phyloP scores from a whole-genome alignment of 2,113 vertebrate species.

The Aldabrachelys gigantea region DNA sequence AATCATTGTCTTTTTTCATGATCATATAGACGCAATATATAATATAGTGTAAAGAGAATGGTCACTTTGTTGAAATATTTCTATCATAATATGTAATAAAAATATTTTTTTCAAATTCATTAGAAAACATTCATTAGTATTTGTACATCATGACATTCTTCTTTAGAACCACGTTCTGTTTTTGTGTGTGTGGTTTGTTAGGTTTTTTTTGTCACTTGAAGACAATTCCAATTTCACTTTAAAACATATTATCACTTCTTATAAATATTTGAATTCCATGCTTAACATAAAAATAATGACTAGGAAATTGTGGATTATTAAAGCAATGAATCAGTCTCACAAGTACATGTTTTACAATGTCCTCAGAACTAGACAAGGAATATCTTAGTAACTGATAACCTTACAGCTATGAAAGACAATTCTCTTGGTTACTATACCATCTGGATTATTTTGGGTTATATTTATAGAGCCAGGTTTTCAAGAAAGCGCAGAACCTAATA shows the following conservation, averaged over 20 bases:
- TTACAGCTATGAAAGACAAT: neutral
- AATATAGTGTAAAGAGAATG: neutral
- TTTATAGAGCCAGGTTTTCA: neutral
- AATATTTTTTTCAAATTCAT: neutral
- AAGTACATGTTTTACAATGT: neutral
- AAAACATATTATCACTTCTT: neutral
- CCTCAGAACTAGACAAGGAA: neutral
- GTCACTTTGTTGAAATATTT: neutral
- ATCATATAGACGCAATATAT: neutral
- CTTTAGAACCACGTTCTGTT: neutral
- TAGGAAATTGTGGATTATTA: neutral
- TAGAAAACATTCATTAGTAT: fast-evolving
- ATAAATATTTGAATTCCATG: constrained; percentile 5
- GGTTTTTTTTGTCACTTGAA: neutral
- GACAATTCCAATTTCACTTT: neutral
- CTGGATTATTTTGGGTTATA: neutral
- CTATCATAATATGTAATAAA: neutral
- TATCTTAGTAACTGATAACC: neutral
- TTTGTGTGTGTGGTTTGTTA: neutral
- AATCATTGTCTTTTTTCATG: neutral
- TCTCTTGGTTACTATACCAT: neutral
- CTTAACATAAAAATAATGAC: constrained; percentile 5
- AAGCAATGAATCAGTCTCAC: neutral
- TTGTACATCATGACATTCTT: neutral
- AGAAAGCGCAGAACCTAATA: neutral